Base-by-base conservation (phyloP, 2,113 vertebrate species). In the Erpornis zantholeuca region DNA sequence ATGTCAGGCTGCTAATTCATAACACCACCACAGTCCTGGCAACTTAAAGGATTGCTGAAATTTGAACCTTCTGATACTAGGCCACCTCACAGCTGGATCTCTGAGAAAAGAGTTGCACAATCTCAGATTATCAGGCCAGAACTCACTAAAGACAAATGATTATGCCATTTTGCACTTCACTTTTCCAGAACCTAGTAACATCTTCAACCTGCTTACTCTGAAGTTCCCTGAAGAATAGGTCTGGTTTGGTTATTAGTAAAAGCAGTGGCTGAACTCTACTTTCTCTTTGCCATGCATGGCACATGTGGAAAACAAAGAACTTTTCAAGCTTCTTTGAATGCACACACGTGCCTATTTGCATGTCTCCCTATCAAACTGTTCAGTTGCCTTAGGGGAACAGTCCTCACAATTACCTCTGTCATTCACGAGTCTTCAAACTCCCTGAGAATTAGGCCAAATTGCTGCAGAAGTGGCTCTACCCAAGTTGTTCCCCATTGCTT, bases 281-380 rank as follows among this genome's bases (percentile, higher is more conserved):
- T 15, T 53, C 33, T 72, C 72, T 64, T 70, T 54, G 44, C 31
- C 15, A 28, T 0, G 0, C 22, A 28, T 0, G 2, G 20, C 36
- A 47, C 28, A 21, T 15, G 38, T 33, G 50, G n/a, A 73, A 80
- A 89, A 84, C 22, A 73, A 63, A 83, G 29, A 88, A 71, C 16
- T 88, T 81, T 31, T 71, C 38, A 75, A 83, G 50, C 12, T 53
- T 66, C 47, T 82, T 75, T 64, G 45, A 57, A 78, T 66, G 4
- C 27, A 54, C 17, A 25, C 28, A 45, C 0, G 0, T 40, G 57
- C 31, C 28, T 53, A 3, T 80, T 90, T 86, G 53, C 45, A 54
- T 49, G 38, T 23, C 56, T 59, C 83, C 61, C 44, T 72, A 65
- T 49, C 80, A 73, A 73, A 81, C 22, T 64, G 27, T 52, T 66